phyloP scores from a whole-genome alignment of 2,113 vertebrate genomes.

The Anguilla japonica region DNA sequence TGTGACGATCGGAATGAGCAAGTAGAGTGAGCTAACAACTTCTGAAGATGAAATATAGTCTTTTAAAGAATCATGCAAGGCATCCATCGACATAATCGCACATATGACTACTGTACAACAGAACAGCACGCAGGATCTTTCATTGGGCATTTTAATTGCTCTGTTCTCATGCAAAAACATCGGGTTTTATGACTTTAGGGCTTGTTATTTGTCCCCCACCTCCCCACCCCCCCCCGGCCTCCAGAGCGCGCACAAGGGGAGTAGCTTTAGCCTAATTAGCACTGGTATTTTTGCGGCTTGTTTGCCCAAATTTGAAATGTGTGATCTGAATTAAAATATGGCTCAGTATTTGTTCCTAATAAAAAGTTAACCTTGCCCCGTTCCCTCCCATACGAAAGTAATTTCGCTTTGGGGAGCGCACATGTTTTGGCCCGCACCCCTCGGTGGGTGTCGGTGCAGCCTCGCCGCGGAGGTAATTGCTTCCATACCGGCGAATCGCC shows the following conservation, averaged over 20 bases:
- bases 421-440: conserved; percentile 66
- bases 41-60: neutral
- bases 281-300: conserved; percentile 67
- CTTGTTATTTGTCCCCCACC: conserved; percentile 13
- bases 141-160: conserved; percentile 39
- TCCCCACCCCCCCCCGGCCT: conserved; percentile 11
- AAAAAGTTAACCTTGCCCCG: conserved; percentile 73
- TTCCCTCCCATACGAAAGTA: conserved; percentile 76
- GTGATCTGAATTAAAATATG: conserved; percentile 82
- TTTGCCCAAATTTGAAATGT: conserved; percentile 76
- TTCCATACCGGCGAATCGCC: conserved; percentile 83
- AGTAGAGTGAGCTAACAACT: neutral
- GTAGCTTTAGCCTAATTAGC: conserved; percentile 69
- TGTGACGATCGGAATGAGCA: neutral
- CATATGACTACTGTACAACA: conserved; percentile 16
- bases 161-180: conserved; percentile 38
- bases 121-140: conserved; percentile 24
- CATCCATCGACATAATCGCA: neutral
- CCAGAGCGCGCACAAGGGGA: conserved; percentile 47
- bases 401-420: conserved; percentile 77
- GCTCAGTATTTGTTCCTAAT: conserved; percentile 71
- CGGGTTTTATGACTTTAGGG: conserved; percentile 29
- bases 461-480: conserved; percentile 86
- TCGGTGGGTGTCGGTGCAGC: conserved; percentile 79
- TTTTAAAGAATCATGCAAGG: neutral